Base-by-base conservation (phyloP, 2,888 invertebrate species). In the Bibio marci region DNA sequence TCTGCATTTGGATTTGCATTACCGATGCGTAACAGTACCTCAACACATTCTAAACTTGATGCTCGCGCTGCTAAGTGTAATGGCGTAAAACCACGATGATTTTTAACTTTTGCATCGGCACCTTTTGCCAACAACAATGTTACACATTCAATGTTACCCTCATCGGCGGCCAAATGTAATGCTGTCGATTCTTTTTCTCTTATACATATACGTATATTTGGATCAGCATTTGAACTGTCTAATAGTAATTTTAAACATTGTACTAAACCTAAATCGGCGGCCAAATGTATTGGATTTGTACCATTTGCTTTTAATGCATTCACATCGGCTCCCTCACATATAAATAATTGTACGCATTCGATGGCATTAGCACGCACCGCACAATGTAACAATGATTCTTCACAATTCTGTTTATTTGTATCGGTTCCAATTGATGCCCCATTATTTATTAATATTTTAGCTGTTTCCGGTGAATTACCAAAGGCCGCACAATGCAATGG, bases 401-500 rank as follows among this genome's bases (percentile, higher is more conserved):
- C 79, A 50, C 73, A 73, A 50, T 75, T 72, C n/a, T 58, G 62
- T 5, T 70, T 71, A 47, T 68, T 77, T 18, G 73, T 75, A 31
- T 79, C 73, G 40, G 76, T 65, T 44, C 72, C 70, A 35, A 83
- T 73, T 44, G 72, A 69, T 38, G 83, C 76, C 15, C 78, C 79
- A 45, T 70, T 71, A 44, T 71, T 72, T 44, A 88, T 69, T 43
- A 91, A 70, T 52, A 85, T 70, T 58, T 75, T 76, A 40, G 82
- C 79, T 12, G 85, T 83, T 51, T 80, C 76, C 38, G 77, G 71
- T 44, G 86, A 78, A 53, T 88, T 83, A 12, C 88, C 85, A 61
- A 87, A 86, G 26, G 88, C 87, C 12, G 90, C 85, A 55, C 85
- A 87, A 58, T 92, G 90, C 42, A 91, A 68, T 1, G 90, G 86